Conservation (phyloP, 1,140 invertebrate genomes). For the Glossosoma conforme region DNA sequence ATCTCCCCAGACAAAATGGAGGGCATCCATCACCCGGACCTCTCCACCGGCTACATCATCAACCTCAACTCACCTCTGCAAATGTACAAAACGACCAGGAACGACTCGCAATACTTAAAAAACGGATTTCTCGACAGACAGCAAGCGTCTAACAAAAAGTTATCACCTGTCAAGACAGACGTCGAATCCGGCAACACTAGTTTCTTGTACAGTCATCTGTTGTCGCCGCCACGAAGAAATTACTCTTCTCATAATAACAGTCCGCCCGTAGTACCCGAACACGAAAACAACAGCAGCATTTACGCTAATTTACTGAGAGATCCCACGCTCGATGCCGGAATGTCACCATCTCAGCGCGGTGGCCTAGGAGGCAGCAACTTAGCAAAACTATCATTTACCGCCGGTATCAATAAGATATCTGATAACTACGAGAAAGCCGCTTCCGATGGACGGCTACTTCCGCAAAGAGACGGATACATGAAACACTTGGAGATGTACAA, state of each 20-base stretch:
- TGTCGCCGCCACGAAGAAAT: slow-evolving; percentile 33
- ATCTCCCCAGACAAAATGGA: slow-evolving; percentile 8
- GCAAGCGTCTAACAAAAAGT: slow-evolving; percentile 39
- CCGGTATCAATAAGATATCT: slow-evolving; percentile 48
- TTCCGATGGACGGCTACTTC: slow-evolving; percentile 41
- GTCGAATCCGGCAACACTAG: slow-evolving; percentile 42
- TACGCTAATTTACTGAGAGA: slow-evolving; percentile 35
- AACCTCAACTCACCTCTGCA: slow-evolving; percentile 47
- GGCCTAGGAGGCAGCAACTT: slow-evolving; percentile 24
- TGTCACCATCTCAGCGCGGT: slow-evolving; percentile 35
- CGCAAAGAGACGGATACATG: slow-evolving; percentile 37
- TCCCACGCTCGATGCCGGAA: slow-evolving; percentile 33
- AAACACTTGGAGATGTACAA: slow-evolving; percentile 45
- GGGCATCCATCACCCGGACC: slow-evolving; percentile 18
- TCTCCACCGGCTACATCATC: slow-evolving; percentile 37
- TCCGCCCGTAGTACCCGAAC: slow-evolving; percentile 4
- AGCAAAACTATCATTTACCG: slow-evolving; percentile 34
- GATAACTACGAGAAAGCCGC: slow-evolving; percentile 47
- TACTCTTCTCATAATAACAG: not conserved
- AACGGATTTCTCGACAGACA: slow-evolving; percentile 39
- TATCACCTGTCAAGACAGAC: slow-evolving; percentile 35
- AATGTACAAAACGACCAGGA: slow-evolving; percentile 39
- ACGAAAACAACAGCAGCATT: slow-evolving; percentile 6
- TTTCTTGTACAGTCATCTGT: slow-evolving; percentile 46
- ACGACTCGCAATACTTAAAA: slow-evolving; percentile 34